These are phyloP conservation scores for Amazona guildingii DNA, from an alignment of 2,113 vertebrate species.

Conservation along the genomic window DNA sequence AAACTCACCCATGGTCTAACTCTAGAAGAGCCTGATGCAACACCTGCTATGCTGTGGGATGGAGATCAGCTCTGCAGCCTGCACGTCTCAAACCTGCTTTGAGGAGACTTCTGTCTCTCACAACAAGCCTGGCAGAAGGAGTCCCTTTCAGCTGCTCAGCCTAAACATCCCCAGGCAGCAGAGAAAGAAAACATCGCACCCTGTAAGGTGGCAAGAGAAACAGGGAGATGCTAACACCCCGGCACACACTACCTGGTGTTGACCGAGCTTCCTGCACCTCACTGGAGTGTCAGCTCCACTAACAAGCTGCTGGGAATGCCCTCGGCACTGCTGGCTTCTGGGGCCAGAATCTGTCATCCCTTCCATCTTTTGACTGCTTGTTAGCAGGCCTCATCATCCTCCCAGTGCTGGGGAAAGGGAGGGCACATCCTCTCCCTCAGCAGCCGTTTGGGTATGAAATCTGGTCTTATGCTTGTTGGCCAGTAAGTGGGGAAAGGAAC, in stretches of 20 bases:
- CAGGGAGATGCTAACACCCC: not conserved
- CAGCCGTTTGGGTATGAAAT: not conserved
- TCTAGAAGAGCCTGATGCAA: not conserved
- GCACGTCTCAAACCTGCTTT: not conserved
- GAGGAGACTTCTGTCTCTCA: not conserved
- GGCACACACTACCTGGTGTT: not conserved
- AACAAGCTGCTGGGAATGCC: not conserved
- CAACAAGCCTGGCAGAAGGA: not conserved
- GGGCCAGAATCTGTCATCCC: accelerated
- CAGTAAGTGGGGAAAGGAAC: not conserved
- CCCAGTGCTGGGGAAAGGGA: not conserved
- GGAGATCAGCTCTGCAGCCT: not conserved
- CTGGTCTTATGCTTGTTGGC: not conserved
- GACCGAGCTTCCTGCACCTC: not conserved
- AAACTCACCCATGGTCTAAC: not conserved
- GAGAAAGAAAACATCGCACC: slow-evolving; percentile 20
- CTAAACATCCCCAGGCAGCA: not conserved
- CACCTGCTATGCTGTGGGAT: not conserved
- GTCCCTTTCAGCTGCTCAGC: not conserved
- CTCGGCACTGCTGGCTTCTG: accelerated
- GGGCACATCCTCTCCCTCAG: accelerated
- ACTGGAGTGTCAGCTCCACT: not conserved
- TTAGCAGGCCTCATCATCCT: not conserved
- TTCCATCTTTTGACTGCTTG: not conserved
- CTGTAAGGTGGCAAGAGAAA: slow-evolving; percentile 3